Evolutionary conservation across 2,888 invertebrate species (phyloP).

Genomic region (Operophtera brumata): DNA sequence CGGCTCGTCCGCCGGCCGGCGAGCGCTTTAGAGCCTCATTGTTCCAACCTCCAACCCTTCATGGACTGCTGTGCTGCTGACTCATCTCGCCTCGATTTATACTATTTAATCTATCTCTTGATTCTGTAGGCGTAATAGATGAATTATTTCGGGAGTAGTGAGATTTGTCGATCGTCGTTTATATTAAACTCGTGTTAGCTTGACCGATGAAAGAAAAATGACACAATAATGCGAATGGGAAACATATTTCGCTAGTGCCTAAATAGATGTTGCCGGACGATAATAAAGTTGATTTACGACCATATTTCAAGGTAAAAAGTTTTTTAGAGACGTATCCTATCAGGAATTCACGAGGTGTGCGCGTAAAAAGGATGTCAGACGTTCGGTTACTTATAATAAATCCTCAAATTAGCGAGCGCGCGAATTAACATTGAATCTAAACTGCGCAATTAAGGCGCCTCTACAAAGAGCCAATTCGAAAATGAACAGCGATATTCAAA

Average conservation of each 20-base stretch:
- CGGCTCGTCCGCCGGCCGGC: constrained; percentile 43
- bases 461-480: constrained; percentile 75
- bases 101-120: constrained; percentile 71
- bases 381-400: constrained; percentile 65
- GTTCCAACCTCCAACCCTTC: constrained; percentile 69
- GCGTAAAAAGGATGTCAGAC: constrained; percentile 67
- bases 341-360: constrained; percentile 61
- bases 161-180: constrained; percentile 63
- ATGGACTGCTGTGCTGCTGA: constrained; percentile 62
- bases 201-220: constrained; percentile 53
- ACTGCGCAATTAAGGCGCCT: constrained; percentile 75
- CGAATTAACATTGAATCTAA: constrained; percentile 77
- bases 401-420: constrained; percentile 74
- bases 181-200: constrained; percentile 46
- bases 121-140: constrained; percentile 65
- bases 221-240: constrained; percentile 54
- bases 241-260: constrained; percentile 50
- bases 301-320: constrained; percentile 33
- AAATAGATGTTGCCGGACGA: constrained; percentile 53
- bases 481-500: constrained; percentile 78
- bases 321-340: constrained; percentile 41
- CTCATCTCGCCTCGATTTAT: constrained; percentile 73
- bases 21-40: constrained; percentile 31
- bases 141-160: constrained; percentile 62
- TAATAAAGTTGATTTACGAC: constrained; percentile 54